Evolutionary conservation across 2,113 vertebrate genomes (phyloP).

Genomic region (Heloderma charlesbogerti): DNA sequence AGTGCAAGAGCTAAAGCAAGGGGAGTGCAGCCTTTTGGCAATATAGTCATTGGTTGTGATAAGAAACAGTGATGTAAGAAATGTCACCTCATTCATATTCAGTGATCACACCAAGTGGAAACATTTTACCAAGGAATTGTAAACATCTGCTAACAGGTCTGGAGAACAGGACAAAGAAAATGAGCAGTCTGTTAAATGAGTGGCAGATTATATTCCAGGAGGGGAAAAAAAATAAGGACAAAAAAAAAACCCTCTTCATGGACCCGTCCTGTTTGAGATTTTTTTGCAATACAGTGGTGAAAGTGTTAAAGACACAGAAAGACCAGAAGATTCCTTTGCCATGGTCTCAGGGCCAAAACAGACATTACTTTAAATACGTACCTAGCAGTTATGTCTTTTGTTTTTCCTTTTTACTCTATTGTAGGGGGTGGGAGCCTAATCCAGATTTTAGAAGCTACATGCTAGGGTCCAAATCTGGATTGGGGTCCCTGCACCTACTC

Average conservation of each 20-base stretch:
- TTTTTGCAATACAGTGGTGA: not conserved
- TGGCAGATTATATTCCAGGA: constrained; percentile 14
- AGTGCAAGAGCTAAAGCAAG: not conserved
- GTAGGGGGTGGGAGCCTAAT: too few relatives aligned
- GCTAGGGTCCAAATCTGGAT: too few relatives aligned
- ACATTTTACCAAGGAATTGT: not conserved
- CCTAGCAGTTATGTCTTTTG: too few relatives aligned
- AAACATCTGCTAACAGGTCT: not conserved
- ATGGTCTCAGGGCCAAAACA: not conserved
- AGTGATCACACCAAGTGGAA: not conserved
- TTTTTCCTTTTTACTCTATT: too few relatives aligned
- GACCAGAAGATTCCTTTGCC: not conserved
- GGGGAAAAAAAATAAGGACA: not conserved
- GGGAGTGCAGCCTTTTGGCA: not conserved
- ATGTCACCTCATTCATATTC: not conserved
- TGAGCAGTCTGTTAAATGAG: not conserved
- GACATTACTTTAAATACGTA: too few relatives aligned
- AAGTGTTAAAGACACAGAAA: not conserved
- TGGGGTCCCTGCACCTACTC: too few relatives aligned
- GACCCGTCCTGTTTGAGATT: not conserved
- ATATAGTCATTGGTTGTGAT: not conserved
- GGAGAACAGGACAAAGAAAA: not conserved
- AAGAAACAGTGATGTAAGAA: constrained; percentile 18
- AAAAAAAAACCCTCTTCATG: not conserved
- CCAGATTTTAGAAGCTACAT: too few relatives aligned